Percentiles rank a stretch among this genome's conserved stretches.
These are phyloP conservation scores for Antigone vipio DNA, from an alignment of 2,113 vertebrate genomes.

Conservation along the genomic window DNA sequence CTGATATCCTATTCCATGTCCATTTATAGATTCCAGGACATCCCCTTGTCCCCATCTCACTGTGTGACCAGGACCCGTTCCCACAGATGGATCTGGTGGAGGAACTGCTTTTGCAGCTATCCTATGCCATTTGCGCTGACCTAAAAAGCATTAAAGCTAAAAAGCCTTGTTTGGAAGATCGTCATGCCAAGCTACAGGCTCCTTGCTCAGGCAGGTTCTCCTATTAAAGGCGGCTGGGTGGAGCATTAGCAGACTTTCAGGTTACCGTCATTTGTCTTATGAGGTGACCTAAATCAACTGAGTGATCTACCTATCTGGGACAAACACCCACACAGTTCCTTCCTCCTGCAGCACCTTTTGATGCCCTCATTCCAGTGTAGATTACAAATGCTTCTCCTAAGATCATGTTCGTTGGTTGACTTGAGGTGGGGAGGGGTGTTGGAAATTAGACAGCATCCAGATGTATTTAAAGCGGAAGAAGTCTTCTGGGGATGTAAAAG, in stretches of 20 bases:
- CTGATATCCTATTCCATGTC: neutral
- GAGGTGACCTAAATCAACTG: slow-evolving; percentile 38
- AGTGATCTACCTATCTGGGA: slow-evolving; percentile 11
- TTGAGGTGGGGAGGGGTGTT: neutral
- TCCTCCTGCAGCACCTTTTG: slow-evolving; percentile 18
- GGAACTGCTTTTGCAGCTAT: neutral
- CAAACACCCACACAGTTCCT: slow-evolving; percentile 17
- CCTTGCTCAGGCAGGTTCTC: neutral
- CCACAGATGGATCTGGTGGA: neutral
- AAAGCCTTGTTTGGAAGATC: neutral
- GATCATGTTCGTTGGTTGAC: neutral
- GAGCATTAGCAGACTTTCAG: neutral
- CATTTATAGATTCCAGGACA: neutral
- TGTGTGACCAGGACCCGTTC: rapidly evolving
- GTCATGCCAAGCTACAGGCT: neutral
- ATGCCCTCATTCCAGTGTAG: neutral
- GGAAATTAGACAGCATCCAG: neutral
- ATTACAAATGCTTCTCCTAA: neutral
- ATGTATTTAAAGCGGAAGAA: slow-evolving; percentile 1
- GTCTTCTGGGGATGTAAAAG: neutral
- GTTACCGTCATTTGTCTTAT: neutral
- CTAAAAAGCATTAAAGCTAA: neutral
- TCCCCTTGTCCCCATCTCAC: neutral
- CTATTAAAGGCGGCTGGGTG: neutral
- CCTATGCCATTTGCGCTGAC: neutral